Conservation (phyloP, 1,140 invertebrate species). For the Zaprionus capensis region DNA sequence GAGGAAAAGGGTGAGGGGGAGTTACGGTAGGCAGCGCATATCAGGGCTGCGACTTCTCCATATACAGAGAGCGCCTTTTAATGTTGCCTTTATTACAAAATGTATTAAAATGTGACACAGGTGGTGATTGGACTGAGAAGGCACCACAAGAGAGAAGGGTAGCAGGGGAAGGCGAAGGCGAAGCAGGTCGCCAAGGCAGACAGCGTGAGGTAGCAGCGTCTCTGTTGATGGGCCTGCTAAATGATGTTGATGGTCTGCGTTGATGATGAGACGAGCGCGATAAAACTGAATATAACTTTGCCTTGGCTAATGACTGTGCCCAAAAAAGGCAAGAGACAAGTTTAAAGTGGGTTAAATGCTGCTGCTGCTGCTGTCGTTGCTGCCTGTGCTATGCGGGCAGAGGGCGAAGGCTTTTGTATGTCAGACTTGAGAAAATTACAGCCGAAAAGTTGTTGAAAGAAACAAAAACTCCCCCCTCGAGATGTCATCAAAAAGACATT, state of each 20-base stretch:
- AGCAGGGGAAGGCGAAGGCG: background rate
- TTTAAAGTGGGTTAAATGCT: slow-evolving; percentile 77
- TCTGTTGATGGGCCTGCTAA: slow-evolving; percentile 76
- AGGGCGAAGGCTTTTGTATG: slow-evolving; percentile 20
- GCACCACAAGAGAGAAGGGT: background rate
- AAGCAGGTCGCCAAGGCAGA: background rate
- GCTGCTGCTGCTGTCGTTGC: slow-evolving; percentile 27
- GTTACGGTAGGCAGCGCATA: slow-evolving; percentile 12
- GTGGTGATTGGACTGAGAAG: slow-evolving; percentile 25
- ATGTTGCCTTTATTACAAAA: slow-evolving; percentile 37
- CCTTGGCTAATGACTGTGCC: slow-evolving; percentile 71
- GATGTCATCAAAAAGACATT: slow-evolving; percentile 9
- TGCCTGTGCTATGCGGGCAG: background rate
- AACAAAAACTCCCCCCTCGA: background rate
- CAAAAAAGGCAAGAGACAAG: slow-evolving; percentile 57
- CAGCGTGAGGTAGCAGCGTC: slow-evolving; percentile 25
- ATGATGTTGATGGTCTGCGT: slow-evolving; percentile 68
- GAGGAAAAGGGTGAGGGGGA: background rate
- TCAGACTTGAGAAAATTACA: slow-evolving; percentile 24
- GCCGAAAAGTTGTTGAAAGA: slow-evolving; percentile 5
- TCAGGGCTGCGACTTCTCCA: slow-evolving; percentile 22
- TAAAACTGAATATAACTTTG: slow-evolving; percentile 58
- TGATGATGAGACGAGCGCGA: slow-evolving; percentile 65
- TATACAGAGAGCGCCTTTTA: slow-evolving; percentile 32
- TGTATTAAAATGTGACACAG: slow-evolving; percentile 43